Evolutionary conservation across 2,888 invertebrate genomes (phyloP).

Genomic region (Lepas anatifera): DNA sequence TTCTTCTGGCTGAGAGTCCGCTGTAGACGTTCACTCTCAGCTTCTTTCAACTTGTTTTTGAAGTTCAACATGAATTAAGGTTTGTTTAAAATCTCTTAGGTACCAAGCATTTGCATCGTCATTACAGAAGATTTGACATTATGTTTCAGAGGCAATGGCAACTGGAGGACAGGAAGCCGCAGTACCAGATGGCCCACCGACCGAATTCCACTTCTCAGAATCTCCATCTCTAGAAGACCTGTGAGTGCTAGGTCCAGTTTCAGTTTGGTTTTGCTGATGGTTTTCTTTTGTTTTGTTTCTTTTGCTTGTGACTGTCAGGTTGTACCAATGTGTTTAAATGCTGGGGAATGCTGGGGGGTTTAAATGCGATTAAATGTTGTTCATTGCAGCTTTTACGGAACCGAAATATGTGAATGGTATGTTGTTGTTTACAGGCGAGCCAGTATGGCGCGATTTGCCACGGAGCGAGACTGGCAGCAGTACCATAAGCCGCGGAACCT

Average conservation of each 20-base stretch:
- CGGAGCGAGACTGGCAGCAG: constrained; percentile 36
- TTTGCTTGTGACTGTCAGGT: too few relatives aligned
- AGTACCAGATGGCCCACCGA: neutral
- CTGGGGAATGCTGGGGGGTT: too few relatives aligned
- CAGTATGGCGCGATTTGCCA: constrained; percentile 27
- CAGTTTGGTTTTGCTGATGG: neutral
- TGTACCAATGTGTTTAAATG: too few relatives aligned
- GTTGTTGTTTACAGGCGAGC: neutral
- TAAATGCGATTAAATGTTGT: neutral
- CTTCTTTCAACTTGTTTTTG: too few relatives aligned
- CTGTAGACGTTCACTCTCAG: too few relatives aligned
- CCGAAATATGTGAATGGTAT: neutral
- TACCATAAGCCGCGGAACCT: constrained; percentile 33
- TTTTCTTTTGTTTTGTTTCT: neutral
- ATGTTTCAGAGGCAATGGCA: neutral
- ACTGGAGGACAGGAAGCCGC: neutral
- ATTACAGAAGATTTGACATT: too few relatives aligned
- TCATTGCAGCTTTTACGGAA: neutral
- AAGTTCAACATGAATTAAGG: too few relatives aligned
- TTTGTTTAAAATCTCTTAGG: too few relatives aligned
- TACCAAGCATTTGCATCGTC: too few relatives aligned
- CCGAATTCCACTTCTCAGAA: neutral
- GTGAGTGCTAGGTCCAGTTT: neutral
- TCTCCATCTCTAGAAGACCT: neutral
- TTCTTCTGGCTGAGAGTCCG: too few relatives aligned